Conservation (phyloP, 2,797 vertebrate species). For the Decapterus maruadsi region DNA sequence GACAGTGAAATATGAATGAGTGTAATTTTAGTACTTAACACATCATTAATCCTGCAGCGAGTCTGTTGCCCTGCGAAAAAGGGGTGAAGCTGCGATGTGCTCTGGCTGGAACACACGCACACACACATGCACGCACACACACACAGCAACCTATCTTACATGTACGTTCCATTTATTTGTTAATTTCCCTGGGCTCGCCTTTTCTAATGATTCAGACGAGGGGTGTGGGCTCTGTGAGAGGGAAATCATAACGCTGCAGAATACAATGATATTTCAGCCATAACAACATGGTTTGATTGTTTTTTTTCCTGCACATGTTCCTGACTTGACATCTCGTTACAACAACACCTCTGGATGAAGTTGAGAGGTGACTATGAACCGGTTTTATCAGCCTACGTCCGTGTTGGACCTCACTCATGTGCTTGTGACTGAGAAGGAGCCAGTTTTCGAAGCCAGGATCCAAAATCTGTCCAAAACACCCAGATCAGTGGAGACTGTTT, state of each 20-base stretch:
- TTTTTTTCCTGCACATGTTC: neutral
- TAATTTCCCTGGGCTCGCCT: neutral
- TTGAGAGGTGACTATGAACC: neutral
- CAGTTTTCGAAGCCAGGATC: constrained; percentile 2
- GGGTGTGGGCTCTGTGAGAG: neutral
- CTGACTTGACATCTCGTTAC: neutral
- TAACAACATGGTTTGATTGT: neutral
- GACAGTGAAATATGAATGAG: constrained; percentile 73
- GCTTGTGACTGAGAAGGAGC: constrained; percentile 14
- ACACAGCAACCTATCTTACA: neutral
- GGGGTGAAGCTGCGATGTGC: constrained; percentile 54
- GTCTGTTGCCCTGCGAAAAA: constrained; percentile 54
- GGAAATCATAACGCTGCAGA: neutral
- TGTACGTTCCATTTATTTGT: constrained; percentile 10
- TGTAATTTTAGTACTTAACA: constrained; percentile 71
- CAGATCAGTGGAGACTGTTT: neutral
- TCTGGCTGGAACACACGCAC: constrained; percentile 43
- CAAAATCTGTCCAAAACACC: neutral
- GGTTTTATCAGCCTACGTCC: neutral
- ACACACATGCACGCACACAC: neutral
- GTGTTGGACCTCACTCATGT: neutral
- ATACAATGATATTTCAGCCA: neutral
- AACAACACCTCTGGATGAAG: constrained; percentile 4
- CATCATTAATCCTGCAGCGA: constrained; percentile 77
- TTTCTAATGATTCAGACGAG: neutral